Conservation (phyloP, 2,888 invertebrate species). For the Nebria salina region DNA sequence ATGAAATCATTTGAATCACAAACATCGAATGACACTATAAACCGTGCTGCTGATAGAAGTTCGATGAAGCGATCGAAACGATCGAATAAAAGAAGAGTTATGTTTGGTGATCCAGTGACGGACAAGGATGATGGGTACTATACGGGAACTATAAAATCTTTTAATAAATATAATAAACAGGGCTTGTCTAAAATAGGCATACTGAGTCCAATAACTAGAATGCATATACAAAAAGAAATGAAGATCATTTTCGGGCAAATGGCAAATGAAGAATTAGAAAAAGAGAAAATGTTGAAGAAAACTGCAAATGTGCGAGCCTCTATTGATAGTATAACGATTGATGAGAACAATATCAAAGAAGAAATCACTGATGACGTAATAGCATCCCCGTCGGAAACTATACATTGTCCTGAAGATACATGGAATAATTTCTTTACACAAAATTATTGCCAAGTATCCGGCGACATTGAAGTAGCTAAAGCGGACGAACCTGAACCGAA, state of each 20-base stretch:
- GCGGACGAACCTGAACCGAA: background rate
- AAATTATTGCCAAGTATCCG: background rate
- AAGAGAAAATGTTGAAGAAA: background rate
- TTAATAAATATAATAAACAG: too few relatives aligned
- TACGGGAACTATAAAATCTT: background rate
- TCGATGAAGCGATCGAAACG: conserved; percentile 5
- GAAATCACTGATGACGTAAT: too few relatives aligned
- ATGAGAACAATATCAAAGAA: background rate
- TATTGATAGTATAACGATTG: background rate
- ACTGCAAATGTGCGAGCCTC: background rate
- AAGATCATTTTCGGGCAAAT: background rate
- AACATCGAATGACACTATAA: background rate
- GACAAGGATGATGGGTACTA: conserved; percentile 20
- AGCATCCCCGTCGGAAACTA: background rate
- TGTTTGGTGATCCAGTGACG: conserved; percentile 26
- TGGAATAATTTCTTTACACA: conserved; percentile 5
- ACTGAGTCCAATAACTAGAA: too few relatives aligned
- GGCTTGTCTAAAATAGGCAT: too few relatives aligned
- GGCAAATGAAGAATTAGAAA: background rate
- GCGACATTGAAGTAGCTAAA: background rate
- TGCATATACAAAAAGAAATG: too few relatives aligned
- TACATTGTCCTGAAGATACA: conserved; percentile 5
- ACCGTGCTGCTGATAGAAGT: background rate
- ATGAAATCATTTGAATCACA: background rate
- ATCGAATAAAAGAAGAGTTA: conserved; percentile 13